Evolutionary conservation across 2,113 vertebrate species (phyloP).

Genomic region (Nipponia nippon): DNA sequence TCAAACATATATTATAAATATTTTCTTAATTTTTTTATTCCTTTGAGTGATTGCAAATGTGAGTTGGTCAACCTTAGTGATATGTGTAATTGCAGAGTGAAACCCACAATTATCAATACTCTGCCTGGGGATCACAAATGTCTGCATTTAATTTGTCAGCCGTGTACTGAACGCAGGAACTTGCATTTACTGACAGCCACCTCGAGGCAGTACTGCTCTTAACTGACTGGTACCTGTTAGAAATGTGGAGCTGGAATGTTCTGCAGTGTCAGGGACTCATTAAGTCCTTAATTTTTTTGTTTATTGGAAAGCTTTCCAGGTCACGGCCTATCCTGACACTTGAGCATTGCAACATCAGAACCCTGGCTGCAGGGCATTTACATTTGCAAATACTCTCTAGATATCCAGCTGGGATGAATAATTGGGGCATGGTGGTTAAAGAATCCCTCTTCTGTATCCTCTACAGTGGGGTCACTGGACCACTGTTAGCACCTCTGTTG

Average conservation of each 20-base stretch:
- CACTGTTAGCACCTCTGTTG: too few species aligned
- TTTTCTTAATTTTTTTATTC: too few species aligned
- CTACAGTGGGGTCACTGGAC: accelerated
- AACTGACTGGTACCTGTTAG: neutral
- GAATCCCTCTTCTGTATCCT: neutral
- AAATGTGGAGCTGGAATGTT: accelerated
- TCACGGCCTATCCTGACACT: accelerated
- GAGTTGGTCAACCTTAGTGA: neutral
- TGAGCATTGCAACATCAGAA: neutral
- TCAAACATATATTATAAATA: neutral
- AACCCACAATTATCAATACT: accelerated
- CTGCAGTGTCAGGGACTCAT: neutral
- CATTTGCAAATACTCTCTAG: neutral
- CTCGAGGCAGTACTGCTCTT: neutral
- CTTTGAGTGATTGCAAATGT: neutral
- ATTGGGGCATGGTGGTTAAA: accelerated
- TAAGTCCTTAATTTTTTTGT: neutral
- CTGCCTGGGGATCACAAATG: neutral
- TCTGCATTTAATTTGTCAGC: neutral
- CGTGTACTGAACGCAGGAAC: neutral
- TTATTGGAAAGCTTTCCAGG: neutral
- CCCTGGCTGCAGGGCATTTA: neutral
- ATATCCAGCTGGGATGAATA: neutral
- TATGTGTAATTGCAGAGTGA: neutral
- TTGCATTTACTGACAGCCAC: neutral